These are phyloP conservation scores for Oceanites oceanicus DNA, from an alignment of 2,113 vertebrate species.

Conservation along the genomic window DNA sequence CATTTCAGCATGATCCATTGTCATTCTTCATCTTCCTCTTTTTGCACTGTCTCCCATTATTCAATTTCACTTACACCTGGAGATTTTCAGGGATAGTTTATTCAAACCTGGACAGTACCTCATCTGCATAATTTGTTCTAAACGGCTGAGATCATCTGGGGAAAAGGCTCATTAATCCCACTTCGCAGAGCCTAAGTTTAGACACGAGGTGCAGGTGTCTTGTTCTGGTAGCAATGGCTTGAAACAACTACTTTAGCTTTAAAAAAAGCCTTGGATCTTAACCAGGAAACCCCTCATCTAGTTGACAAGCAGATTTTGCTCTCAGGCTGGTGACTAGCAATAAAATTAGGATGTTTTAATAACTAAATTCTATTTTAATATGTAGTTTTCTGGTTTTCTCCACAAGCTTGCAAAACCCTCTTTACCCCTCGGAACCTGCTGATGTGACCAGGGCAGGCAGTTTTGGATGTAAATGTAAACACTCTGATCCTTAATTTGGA, in stretches of 20 bases:
- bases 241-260: not conserved
- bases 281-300: not conserved
- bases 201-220: not conserved
- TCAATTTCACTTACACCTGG: not conserved
- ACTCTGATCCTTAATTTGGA: not conserved
- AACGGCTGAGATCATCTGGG: not conserved
- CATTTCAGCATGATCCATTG: not conserved
- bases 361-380: not conserved
- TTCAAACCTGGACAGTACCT: not conserved
- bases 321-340: not conserved
- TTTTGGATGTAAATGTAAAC: rapidly evolving
- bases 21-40: not conserved
- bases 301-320: not conserved
- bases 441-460: not conserved
- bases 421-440: no score
- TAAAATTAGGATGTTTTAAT: not conserved
- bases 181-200: not conserved
- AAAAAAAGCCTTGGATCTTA: not conserved
- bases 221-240: not conserved
- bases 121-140: not conserved
- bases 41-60: rapidly evolving
- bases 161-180: not conserved
- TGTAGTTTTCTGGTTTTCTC: not conserved
- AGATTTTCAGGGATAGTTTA: not conserved
- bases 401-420: not conserved